Evolutionary conservation across 1,140 invertebrate species (phyloP), one percentile per base, ranked within the genome.

Genomic region (Drosophila carrolli): DNA sequence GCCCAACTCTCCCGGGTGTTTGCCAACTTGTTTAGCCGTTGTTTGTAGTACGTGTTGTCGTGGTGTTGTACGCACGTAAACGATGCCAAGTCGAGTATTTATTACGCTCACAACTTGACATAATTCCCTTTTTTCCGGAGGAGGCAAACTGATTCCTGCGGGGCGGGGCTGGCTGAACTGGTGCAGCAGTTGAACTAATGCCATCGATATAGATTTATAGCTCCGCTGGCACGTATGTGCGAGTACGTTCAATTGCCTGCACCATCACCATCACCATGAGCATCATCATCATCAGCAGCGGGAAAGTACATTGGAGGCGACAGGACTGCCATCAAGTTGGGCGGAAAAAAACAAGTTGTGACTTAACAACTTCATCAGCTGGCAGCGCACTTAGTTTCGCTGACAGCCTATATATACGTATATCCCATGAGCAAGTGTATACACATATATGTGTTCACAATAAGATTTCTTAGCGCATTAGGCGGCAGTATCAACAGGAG

Each of bases 71-170:
- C 76, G 84, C 84, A 84, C 84, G 81, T 89, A 89, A 89, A 81
- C 80, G 80, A 76, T 89, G 78, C 77, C 80, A 68, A 41, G 67
- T 71, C 67, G 80, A 78, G 84, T 88, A 84, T 88, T 88, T 88
- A 88, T 88, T 89, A 80, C 83, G 84, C 84, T 68, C 80, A 74
- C 83, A 88, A 89, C 83, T 89, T 88, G 83, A 88, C 84, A 84
- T 88, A 88, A 88, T 88, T 89, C 76, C 80, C 82, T 68, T 82
- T 80, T 88, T 74, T 68, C 59, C 53, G 54, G 74, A 50, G 58
- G 43, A 16, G 38, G 35, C 4, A 13, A 72, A 56, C 77, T 65
- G 77, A 57, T 71, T 10, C 43, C 23, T 23, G 23, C 23, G 23
- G 23, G 23, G 23, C 23, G 23, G 23, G 23, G 23, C 23, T 23